Evolutionary conservation across 2,888 invertebrate species (phyloP), one percentile per base, ranked within the genome.

Genomic region (Phytoseiulus persimilis): DNA sequence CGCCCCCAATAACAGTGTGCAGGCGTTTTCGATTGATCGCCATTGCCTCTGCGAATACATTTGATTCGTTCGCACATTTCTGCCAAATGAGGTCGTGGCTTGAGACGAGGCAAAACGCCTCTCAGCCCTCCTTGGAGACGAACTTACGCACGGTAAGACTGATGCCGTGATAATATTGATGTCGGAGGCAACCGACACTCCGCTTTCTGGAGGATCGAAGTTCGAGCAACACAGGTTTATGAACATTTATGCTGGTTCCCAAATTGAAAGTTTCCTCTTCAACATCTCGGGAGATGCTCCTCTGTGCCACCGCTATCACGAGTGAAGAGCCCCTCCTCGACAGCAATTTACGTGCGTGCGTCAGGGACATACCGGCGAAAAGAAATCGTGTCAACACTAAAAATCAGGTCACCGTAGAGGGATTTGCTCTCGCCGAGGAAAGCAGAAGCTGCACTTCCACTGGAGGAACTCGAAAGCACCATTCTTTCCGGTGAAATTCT

Each of bases 61-160:
- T 87, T 39, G 45, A 31, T 11, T n/a, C 45, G 14, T 87, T 39
- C 0, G 5, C 87, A 3, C n/a, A n/a, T 23, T 33, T 31, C 31
- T 87, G 87, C 2, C 23, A 45, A 6, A 45, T 39, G 39, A 87
- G 39, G 23, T 87, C 87, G 32, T 87, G 87, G 87, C 87, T 87
- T 28, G 32, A 33, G 6, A 87, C 33, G 14, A 87, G 31, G 6
- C 87, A 87, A n/a, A 9, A n/a, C 9, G 45, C 31, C 87, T 87
- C 87, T n/a, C n/a, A 33, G 39, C 23, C 5, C 32, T 45, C 33
- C n/a, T 33, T 32, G 39, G 87, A 9, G 33, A n/a, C 28, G 6
- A 87, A 28, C 23, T 32, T 31, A 0, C 33, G 32, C 87, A 87
- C 32, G n/a, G 33, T 31, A 14, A 87, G 87, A 5, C 23, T 33